These are phyloP conservation scores for Luperina nickerlii DNA, from an alignment of 2,888 invertebrate species.

Conservation along the genomic window DNA sequence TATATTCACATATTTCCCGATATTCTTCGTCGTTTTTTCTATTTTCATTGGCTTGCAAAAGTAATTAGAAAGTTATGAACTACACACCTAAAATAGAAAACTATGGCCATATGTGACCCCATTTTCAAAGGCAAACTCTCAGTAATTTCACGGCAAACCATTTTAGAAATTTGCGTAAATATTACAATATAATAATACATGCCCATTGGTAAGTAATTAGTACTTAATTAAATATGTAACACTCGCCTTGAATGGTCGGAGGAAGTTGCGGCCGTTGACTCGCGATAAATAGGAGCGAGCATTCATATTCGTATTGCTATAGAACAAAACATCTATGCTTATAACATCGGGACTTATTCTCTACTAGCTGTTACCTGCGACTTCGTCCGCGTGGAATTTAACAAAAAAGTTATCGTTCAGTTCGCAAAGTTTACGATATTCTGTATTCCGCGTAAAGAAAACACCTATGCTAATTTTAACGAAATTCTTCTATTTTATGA, in stretches of 20 bases:
- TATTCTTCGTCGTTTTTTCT: not conserved
- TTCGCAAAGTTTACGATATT: too few relatives aligned
- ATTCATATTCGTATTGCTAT: constrained; percentile 12
- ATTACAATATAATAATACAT: constrained; percentile 25
- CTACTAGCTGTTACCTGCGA: too few relatives aligned
- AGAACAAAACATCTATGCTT: constrained; percentile 19
- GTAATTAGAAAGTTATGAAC: not conserved
- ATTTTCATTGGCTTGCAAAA: not conserved
- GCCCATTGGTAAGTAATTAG: constrained; percentile 42
- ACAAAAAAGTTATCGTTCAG: too few relatives aligned
- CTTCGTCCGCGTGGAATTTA: too few relatives aligned
- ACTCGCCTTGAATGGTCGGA: constrained; percentile 68
- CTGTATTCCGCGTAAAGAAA: too few relatives aligned
- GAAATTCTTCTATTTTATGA: too few relatives aligned
- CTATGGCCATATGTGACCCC: not conserved
- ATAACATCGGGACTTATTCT: not conserved
- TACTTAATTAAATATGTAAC: constrained; percentile 56
- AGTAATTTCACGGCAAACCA: constrained; percentile 5
- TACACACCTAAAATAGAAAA: not conserved
- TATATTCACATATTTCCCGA: too few relatives aligned
- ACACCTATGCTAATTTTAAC: too few relatives aligned
- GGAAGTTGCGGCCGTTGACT: constrained; percentile 78
- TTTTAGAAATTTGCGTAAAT: constrained; percentile 11
- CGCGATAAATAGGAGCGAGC: constrained; percentile 67
- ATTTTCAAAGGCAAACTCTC: constrained; percentile 17